These are phyloP conservation scores for Bostrychus sinensis DNA, from an alignment of 2,113 vertebrate genomes.

Conservation along the genomic window DNA sequence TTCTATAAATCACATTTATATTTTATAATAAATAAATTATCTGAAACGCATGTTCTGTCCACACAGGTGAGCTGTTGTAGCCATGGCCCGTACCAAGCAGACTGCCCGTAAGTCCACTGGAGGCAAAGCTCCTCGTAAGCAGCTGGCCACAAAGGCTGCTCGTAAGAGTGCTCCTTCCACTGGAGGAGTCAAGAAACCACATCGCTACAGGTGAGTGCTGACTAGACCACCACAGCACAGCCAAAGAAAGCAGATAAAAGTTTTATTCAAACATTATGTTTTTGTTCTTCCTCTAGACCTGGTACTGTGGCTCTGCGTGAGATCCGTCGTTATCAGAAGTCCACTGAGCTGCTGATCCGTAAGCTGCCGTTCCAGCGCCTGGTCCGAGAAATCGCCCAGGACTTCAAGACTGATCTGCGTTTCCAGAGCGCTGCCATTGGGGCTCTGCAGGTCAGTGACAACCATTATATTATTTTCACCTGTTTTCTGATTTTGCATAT, in stretches of 20 bases:
- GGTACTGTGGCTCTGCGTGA: conserved; percentile 86
- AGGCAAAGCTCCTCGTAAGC: conserved; percentile 90
- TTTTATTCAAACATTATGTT: no score
- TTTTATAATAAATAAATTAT: no score
- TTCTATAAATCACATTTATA: no score
- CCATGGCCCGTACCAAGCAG: conserved; percentile 92
- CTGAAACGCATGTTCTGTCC: neutral
- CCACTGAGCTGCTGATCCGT: conserved; percentile 84
- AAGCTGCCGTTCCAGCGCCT: conserved; percentile 84
- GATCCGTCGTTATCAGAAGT: conserved; percentile 87
- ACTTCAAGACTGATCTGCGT: conserved; percentile 83
- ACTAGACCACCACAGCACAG: neutral
- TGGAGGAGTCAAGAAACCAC: conserved; percentile 91
- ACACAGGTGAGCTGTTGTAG: conserved; percentile 66
- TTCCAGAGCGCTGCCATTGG: conserved; percentile 87
- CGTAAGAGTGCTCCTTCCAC: conserved; percentile 90
- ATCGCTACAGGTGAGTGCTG: conserved; percentile 86
- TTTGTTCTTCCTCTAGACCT: conserved; percentile 73
- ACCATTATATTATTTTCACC: neutral
- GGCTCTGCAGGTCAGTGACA: conserved; percentile 78
- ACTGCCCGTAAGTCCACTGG: conserved; percentile 91
- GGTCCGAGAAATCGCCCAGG: conserved; percentile 83
- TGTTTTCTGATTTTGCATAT: neutral
- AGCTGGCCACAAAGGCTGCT: conserved; percentile 90
- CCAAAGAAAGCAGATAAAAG: no score